Conservation (phyloP, 2,113 vertebrate genomes). For the Monopterus albus region DNA sequence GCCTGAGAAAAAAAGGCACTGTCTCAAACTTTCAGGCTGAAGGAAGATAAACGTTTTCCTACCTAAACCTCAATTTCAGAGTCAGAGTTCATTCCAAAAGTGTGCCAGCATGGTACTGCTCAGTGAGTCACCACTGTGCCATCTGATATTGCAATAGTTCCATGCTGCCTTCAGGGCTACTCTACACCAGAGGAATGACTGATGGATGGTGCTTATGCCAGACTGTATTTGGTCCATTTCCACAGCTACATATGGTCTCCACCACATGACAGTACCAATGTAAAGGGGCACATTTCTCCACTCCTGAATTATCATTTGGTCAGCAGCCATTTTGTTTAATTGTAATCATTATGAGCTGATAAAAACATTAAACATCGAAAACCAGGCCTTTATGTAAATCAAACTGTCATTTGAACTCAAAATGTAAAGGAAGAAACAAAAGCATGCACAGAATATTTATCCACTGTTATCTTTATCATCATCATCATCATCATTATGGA, state of each 20-base stretch:
- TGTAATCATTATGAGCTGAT: too few relatives aligned
- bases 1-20: background rate
- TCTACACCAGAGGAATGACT: constrained; percentile 22
- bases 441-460: constrained; percentile 27
- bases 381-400: background rate
- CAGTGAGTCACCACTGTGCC: constrained; percentile 21
- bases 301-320: background rate
- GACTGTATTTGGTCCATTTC: background rate
- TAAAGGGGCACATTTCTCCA: background rate
- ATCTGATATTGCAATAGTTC: constrained; percentile 48
- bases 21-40: background rate
- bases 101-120: constrained; percentile 24
- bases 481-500: constrained; percentile 25
- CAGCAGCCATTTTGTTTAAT: too few relatives aligned
- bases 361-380: background rate
- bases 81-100: background rate
- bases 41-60: background rate
- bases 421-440: background rate
- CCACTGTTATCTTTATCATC: constrained; percentile 71
- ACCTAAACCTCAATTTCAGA: background rate
- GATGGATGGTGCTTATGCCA: background rate
- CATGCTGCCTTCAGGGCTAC: constrained; percentile 18
- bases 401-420: background rate
- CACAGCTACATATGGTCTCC: background rate
- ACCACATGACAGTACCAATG: too few relatives aligned